phyloP scores from a whole-genome alignment of 2,797 vertebrate species.

The Ctenopoma multispine region DNA sequence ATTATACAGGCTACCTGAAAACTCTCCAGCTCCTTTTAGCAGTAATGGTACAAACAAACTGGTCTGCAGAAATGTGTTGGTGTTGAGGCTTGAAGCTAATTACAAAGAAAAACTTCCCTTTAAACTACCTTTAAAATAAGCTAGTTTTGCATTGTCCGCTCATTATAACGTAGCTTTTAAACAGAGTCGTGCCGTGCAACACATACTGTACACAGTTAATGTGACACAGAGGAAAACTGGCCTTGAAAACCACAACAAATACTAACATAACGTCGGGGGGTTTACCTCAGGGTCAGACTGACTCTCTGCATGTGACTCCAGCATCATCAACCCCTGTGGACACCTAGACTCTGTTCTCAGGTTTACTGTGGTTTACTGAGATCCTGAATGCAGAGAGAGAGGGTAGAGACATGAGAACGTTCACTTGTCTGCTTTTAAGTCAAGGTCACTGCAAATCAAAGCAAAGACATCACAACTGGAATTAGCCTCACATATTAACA shows the following conservation, averaged over 20 bases:
- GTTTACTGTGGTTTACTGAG: slow-evolving; percentile 33
- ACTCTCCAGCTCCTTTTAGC: slow-evolving; percentile 4
- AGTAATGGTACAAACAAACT: background rate
- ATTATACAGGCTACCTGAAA: background rate
- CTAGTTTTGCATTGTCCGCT: slow-evolving; percentile 4
- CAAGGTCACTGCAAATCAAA: slow-evolving; percentile 42
- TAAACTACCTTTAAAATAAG: slow-evolving; percentile 46
- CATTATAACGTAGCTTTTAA: slow-evolving; percentile 47
- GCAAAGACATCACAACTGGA: slow-evolving; percentile 17
- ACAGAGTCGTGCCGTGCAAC: slow-evolving; percentile 5
- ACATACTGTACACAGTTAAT: slow-evolving; percentile 6
- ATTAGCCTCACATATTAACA: background rate
- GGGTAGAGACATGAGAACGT: slow-evolving; percentile 13
- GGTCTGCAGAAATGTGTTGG: slow-evolving; percentile 1
- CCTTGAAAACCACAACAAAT: slow-evolving; percentile 9
- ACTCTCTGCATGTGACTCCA: background rate
- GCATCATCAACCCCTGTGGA: background rate
- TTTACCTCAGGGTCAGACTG: slow-evolving; percentile 18
- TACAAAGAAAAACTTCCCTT: slow-evolving; percentile 53
- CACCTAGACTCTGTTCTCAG: slow-evolving; percentile 33
- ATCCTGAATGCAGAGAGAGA: slow-evolving; percentile 20
- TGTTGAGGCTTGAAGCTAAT: slow-evolving; percentile 29
- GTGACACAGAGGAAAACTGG: background rate
- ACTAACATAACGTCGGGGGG: background rate
- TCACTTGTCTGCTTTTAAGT: slow-evolving; percentile 41